These are phyloP conservation scores for Tychaedon coryphoeus DNA, from an alignment of 2,113 vertebrate species.

Conservation along the genomic window DNA sequence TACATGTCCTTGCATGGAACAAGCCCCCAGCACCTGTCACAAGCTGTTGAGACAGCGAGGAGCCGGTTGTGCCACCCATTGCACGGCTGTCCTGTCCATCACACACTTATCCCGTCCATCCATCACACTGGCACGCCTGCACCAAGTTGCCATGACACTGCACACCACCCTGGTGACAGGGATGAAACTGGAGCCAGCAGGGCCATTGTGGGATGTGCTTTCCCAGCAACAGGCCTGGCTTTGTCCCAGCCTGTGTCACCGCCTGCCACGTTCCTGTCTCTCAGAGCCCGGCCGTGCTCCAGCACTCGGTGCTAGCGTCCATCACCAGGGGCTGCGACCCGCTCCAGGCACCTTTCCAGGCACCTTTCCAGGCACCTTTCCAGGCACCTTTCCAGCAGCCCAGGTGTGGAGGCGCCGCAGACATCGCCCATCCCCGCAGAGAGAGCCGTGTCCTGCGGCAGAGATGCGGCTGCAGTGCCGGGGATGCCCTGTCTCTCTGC, in stretches of 20 bases:
- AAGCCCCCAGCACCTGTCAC: background rate
- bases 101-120: background rate
- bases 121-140: background rate
- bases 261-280: background rate
- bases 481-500: background rate
- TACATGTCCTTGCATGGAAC: background rate
- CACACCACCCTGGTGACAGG: background rate
- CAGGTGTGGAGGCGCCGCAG: fast-evolving
- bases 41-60: background rate
- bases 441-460: background rate
- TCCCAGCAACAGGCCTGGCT: background rate
- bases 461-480: fast-evolving
- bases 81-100: background rate
- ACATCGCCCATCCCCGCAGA: fast-evolving
- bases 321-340: fast-evolving
- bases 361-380: background rate
- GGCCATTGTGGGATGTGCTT: background rate
- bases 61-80: background rate
- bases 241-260: background rate
- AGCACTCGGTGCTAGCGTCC: fast-evolving
- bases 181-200: constrained; percentile 3
- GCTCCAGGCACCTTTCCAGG: background rate
- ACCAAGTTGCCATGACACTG: background rate
- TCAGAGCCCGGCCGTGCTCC: background rate
- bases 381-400: background rate